A percentile compares a stretch with the other conserved stretches of the same genome.
Conservation (phyloP, 2,113 vertebrate species). For the Pipra filicauda region DNA sequence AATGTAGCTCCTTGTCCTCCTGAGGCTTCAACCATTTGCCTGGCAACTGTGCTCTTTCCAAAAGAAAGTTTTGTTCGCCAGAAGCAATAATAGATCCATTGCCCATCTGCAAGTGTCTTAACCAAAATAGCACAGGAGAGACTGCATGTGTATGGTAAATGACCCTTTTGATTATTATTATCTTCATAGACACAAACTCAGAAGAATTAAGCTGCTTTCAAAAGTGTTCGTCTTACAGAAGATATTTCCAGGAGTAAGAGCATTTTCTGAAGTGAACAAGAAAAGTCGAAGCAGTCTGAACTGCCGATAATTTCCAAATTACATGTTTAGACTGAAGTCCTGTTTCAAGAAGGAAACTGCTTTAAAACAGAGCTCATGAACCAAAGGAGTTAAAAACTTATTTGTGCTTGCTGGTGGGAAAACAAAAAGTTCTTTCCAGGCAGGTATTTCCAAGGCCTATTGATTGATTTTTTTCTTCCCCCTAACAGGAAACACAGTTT, state of each 20-base stretch:
- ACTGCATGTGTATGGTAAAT: background rate
- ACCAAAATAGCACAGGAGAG: background rate
- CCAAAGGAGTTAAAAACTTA: conserved; percentile 28
- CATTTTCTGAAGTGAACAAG: background rate
- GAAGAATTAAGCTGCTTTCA: background rate
- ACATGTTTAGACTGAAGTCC: background rate
- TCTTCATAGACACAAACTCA: background rate
- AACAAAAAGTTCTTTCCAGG: conserved; percentile 16
- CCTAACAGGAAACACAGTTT: conserved; percentile 68
- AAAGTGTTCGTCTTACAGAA: background rate
- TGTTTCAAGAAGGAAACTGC: background rate
- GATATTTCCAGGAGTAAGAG: background rate
- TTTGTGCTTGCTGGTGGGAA: background rate
- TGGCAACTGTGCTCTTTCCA: background rate
- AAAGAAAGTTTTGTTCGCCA: background rate
- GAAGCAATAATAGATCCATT: background rate
- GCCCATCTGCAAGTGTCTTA: background rate
- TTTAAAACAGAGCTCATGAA: background rate
- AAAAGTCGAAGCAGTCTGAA: background rate
- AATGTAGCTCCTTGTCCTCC: background rate
- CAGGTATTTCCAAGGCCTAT: conserved; percentile 54
- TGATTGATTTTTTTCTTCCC: conserved; percentile 21
- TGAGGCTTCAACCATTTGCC: background rate
- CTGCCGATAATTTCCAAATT: background rate
- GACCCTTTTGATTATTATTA: background rate